Conservation (phyloP, 64 coral and sea anemone genomes). For the Stylophora pistillata region DNA sequence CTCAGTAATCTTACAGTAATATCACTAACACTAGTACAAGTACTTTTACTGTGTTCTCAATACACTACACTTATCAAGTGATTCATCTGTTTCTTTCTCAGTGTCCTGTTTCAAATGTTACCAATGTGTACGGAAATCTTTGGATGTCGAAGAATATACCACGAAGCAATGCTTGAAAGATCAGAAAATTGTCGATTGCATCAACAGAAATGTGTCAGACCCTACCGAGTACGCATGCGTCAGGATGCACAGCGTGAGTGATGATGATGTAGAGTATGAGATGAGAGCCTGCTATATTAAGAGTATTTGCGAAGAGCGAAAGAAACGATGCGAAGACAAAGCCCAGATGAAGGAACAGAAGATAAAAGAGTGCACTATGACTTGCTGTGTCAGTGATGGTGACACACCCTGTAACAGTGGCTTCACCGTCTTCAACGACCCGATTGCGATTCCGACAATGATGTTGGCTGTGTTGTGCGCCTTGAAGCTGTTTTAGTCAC, state of each 20-base stretch:
- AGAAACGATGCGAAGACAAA: not conserved
- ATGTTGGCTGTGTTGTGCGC: not conserved
- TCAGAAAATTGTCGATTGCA: not conserved
- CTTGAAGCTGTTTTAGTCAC: not conserved
- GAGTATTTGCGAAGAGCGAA: not conserved
- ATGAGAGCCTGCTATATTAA: not conserved
- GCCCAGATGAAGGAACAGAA: not conserved
- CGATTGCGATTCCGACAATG: not conserved
- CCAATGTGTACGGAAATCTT: not conserved
- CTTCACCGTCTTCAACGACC: not conserved
- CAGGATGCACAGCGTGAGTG: not conserved
- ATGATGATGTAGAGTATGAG: not conserved
- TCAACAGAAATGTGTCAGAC: not conserved
- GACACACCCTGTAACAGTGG: not conserved
- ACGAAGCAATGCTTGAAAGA: not conserved
- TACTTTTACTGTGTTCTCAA: too few species aligned
- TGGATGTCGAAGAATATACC: not conserved
- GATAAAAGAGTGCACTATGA: not conserved
- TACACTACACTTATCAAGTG: not conserved
- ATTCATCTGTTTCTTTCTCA: not conserved
- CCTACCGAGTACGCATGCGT: not conserved
- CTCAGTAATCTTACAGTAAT: too few species aligned
- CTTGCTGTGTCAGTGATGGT: not conserved
- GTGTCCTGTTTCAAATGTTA: not conserved
- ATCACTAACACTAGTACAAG: too few species aligned